A percentile compares a stretch with the other conserved stretches of the same genome.
phyloP scores from a whole-genome alignment of 1,140 invertebrate genomes.

The Propsilocerus akamusi region DNA sequence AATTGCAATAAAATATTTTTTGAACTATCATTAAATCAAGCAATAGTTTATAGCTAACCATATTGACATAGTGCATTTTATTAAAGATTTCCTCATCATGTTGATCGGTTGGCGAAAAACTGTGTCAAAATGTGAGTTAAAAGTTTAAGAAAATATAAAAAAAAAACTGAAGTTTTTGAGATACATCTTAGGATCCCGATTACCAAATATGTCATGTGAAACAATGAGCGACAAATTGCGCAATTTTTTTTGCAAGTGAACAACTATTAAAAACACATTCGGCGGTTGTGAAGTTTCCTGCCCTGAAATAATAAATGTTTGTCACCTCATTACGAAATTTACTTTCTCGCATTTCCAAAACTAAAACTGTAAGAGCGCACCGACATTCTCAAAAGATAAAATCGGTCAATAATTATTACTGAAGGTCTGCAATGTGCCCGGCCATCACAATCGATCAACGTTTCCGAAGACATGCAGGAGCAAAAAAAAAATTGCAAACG shows the following conservation, averaged over 20 bases:
- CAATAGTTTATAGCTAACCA: background rate
- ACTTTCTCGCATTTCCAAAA: background rate
- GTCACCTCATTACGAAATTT: background rate
- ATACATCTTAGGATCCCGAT: background rate
- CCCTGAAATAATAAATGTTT: background rate
- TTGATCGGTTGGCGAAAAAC: background rate
- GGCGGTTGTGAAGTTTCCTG: background rate
- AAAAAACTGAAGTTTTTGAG: background rate
- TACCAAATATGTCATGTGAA: background rate
- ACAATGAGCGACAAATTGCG: background rate
- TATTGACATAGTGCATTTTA: background rate
- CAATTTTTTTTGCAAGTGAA: background rate
- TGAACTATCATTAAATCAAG: background rate
- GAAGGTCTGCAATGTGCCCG: background rate
- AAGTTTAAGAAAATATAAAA: too few relatives aligned
- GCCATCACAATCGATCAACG: background rate
- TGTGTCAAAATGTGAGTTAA: background rate
- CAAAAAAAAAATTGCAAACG: background rate
- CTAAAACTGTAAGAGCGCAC: background rate
- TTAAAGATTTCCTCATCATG: background rate
- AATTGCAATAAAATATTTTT: background rate
- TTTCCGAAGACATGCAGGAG: background rate
- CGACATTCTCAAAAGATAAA: background rate
- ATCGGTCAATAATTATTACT: background rate
- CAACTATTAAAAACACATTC: background rate